phyloP scores from a whole-genome alignment of 2,888 invertebrate species.

The Drosophila nr. perissopoda region DNA sequence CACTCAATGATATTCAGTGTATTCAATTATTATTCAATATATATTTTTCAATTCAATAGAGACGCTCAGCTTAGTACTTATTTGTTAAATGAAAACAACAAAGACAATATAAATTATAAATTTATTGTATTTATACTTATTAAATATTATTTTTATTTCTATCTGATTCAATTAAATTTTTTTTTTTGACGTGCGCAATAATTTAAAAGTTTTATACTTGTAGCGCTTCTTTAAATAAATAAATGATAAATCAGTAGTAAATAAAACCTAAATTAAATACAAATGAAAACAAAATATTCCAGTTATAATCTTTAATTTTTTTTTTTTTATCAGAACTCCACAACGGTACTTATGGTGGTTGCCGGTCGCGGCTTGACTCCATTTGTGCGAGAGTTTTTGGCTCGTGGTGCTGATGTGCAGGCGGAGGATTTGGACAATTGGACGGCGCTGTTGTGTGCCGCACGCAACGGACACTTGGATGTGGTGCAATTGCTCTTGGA shows the following conservation, averaged over 20 bases:
- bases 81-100: background rate
- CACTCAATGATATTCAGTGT: background rate
- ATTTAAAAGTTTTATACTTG: background rate
- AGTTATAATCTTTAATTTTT: background rate
- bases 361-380: conserved; percentile 93
- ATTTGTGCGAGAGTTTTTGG: conserved; percentile 93
- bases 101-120: background rate
- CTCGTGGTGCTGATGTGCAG: conserved; percentile 96
- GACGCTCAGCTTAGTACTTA: background rate
- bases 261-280: background rate
- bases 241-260: background rate
- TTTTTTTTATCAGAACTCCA: conserved; percentile 90
- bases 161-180: background rate
- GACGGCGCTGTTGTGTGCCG: conserved; percentile 95
- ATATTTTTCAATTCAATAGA: background rate
- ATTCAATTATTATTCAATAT: background rate
- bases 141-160: background rate
- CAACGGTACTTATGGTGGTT: conserved; percentile 96
- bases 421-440: conserved; percentile 97
- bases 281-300: background rate
- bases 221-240: background rate
- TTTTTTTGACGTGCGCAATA: background rate
- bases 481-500: conserved; percentile 93
- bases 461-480: conserved; percentile 94
- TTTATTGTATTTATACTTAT: background rate